phyloP scores from a whole-genome alignment of 2,888 invertebrate species.

The Andrena bicolor region DNA sequence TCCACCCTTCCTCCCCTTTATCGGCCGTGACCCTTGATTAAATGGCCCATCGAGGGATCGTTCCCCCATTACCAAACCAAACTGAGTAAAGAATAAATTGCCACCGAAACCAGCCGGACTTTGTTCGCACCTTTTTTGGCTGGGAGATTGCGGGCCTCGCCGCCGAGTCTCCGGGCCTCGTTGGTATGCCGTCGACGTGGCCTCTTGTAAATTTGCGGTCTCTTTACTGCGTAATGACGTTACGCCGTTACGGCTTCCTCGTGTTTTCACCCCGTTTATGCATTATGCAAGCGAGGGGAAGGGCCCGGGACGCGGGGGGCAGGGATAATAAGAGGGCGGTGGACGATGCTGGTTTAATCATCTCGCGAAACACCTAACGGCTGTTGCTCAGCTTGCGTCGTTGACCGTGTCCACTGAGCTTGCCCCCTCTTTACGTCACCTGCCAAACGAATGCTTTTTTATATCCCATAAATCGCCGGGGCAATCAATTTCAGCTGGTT shows the following conservation, averaged over 20 bases:
- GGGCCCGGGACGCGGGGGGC: conserved; percentile 35
- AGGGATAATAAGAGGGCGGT: conserved; percentile 76
- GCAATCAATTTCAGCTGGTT: conserved; percentile 24
- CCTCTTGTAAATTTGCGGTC: conserved; percentile 71
- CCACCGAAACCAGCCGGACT: conserved; percentile 1
- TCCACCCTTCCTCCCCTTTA: background rate
- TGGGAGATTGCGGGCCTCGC: conserved; percentile 33
- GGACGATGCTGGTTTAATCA: conserved; percentile 72
- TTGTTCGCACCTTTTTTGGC: conserved; percentile 50
- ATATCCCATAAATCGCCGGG: background rate
- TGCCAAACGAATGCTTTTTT: conserved; percentile 1
- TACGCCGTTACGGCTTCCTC: conserved; percentile 73
- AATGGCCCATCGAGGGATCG: conserved; percentile 2
- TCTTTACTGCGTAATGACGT: conserved; percentile 74
- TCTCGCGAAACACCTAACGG: conserved; percentile 70
- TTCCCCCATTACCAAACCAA: conserved; percentile 19
- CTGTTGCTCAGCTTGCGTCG: conserved; percentile 55
- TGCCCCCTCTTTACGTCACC: conserved; percentile 8
- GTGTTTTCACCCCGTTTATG: conserved; percentile 76
- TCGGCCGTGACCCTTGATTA: background rate
- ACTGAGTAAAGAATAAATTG: conserved; percentile 6
- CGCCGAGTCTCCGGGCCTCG: conserved; percentile 35
- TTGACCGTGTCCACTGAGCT: conserved; percentile 51
- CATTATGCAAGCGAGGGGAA: conserved; percentile 67
- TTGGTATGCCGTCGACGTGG: conserved; percentile 56